Percentiles rank a stretch among this genome's conserved stretches.
Evolutionary conservation across 2,113 vertebrate genomes (phyloP).

Genomic region (Amphiprion percula): DNA sequence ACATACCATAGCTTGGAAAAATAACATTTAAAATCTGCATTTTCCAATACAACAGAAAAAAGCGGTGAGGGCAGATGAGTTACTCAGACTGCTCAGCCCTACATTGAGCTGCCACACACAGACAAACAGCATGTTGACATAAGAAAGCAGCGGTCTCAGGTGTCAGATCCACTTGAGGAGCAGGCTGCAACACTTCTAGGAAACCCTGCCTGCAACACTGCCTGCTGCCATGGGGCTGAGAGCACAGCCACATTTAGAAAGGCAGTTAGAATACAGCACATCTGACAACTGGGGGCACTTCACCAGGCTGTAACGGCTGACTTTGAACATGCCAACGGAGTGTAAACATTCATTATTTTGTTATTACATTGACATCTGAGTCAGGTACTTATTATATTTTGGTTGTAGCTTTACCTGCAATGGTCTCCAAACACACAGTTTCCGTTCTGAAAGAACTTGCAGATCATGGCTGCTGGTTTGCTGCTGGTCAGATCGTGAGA

Average conservation of each 20-base stretch:
- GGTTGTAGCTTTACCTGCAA: conserved; percentile 89
- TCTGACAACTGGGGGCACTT: conserved; percentile 8
- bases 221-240: conserved; percentile 34
- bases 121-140: conserved; percentile 55
- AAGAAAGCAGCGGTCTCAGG: conserved; percentile 39
- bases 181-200: conserved; percentile 40
- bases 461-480: conserved; percentile 91
- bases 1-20: too few relatives aligned
- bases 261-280: conserved; percentile 1
- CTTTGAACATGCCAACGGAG: not conserved
- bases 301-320: not conserved
- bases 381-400: not conserved
- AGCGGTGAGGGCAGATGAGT: not conserved
- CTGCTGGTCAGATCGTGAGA: conserved; percentile 94
- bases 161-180: conserved; percentile 58
- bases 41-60: not conserved
- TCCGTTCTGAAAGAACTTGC: conserved; percentile 97
- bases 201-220: conserved; percentile 28
- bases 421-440: conserved; percentile 95
- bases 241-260: conserved; percentile 31
- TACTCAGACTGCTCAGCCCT: not conserved
- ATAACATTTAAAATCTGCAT: not conserved
- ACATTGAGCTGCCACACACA: not conserved
- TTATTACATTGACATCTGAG: not conserved
- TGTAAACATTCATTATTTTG: not conserved